These are phyloP conservation scores for Rosalia funebris DNA, from an alignment of 2,888 invertebrate species.

Conservation along the genomic window DNA sequence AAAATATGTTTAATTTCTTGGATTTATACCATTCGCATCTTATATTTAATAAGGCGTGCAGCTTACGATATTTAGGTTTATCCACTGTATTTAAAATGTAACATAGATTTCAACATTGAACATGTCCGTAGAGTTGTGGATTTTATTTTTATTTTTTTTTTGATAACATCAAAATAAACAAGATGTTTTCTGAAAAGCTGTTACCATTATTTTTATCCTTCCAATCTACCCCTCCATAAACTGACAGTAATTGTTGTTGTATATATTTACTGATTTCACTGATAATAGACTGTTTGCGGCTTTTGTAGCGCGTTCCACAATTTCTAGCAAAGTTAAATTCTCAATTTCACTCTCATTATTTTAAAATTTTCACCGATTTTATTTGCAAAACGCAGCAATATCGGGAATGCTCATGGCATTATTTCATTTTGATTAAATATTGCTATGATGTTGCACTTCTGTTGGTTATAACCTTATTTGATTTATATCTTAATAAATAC, in stretches of 20 bases:
- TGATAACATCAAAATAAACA: background rate
- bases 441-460: too few relatives aligned
- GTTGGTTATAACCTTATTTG: too few relatives aligned
- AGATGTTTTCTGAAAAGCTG: background rate
- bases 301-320: background rate
- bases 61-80: background rate
- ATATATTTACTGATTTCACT: background rate
- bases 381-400: background rate
- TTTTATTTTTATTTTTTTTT: background rate
- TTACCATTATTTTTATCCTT: background rate
- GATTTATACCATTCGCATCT: background rate
- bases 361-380: background rate
- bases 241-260: background rate
- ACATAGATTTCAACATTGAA: background rate
- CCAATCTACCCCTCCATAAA: background rate
- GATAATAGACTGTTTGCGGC: background rate
- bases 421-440: too few relatives aligned
- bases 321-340: too few relatives aligned
- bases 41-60: background rate
- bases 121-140: background rate
- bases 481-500: too few relatives aligned
- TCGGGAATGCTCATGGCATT: too few relatives aligned
- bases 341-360: too few relatives aligned
- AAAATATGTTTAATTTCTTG: too few relatives aligned
- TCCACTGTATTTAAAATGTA: background rate